Conservation (phyloP, 2,797 vertebrate species). For the Tragopan temminckii region DNA sequence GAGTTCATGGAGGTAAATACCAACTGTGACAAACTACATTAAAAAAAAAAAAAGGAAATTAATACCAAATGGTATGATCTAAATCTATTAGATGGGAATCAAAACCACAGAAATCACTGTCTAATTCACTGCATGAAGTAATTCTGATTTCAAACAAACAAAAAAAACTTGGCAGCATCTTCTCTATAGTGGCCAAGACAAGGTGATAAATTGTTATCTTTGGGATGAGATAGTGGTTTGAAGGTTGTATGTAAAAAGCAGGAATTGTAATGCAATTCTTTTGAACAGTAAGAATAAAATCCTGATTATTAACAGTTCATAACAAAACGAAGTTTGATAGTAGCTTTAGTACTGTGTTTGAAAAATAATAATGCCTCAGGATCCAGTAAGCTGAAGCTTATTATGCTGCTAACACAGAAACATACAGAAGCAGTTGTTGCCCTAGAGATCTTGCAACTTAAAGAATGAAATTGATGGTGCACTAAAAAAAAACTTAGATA, state of each 20-base stretch:
- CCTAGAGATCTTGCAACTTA: not conserved
- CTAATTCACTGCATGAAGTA: not conserved
- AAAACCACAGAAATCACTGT: not conserved
- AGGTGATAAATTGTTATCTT: not conserved
- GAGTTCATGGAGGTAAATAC: not conserved
- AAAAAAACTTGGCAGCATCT: not conserved
- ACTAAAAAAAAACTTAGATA: not conserved
- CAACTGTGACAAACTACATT: not conserved
- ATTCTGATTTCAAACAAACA: not conserved
- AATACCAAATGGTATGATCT: slow-evolving; percentile 3
- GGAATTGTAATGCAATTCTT: not conserved
- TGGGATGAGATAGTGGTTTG: not conserved
- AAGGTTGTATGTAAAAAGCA: not conserved
- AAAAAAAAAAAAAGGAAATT: not conserved
- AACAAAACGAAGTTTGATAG: not conserved
- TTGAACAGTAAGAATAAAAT: not conserved
- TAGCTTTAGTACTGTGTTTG: not conserved
- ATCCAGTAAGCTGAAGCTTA: not conserved
- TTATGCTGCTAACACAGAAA: not conserved
- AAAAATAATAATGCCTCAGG: not conserved
- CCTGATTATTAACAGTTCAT: accelerated
- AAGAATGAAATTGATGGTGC: not conserved
- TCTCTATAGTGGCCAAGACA: not conserved
- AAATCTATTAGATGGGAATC: not conserved
- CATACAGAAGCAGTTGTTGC: not conserved